Evolutionary conservation across 1,140 invertebrate genomes (phyloP), one percentile per base, ranked within the genome.

Genomic region (Sarcophaga bullata): DNA sequence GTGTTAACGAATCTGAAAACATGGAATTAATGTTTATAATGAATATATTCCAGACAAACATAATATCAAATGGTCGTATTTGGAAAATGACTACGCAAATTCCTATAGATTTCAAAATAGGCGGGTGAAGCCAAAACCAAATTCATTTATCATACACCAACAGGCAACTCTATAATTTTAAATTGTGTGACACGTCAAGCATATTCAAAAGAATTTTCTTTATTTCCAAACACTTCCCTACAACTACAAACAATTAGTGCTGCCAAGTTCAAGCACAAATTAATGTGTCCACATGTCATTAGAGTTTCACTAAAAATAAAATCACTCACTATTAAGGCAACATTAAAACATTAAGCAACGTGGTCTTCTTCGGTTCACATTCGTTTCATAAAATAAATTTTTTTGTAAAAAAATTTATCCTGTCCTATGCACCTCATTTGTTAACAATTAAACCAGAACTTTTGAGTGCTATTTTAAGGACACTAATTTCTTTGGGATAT

Each of bases 391-490:
- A 58, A n/a, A 11, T 58, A 15, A 58, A 6, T 15, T n/a, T 7
- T 15, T 58, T 58, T 6, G 54, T 58, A 13, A 0, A 58, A 58
- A 15, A 13, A 3, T n/a, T 58, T n/a, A 84, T n/a, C 25, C 83
- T 87, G 87, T 87, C 85, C 85, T 80, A 85, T 88, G 87, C 87
- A 88, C 87, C 87, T 86, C 86, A 82, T 49, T 85, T 81, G 84
- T 83, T 85, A 68, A 49, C 54, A 50, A 52, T 80, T 82, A 80
- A 82, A 50, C 83, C 81, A 85, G 82, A 85, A 82, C 80, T 83
- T 84, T 50, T 82, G 86, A 85, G 87, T 89, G 87, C 87, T 89
- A 88, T 85, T 78, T 87, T 85, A 86, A 83, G 87, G 86, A 88
- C 87, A 88, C 82, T 17, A 83, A 89, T 62, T 48, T 11, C 25